Evolutionary conservation across 2,113 vertebrate genomes (phyloP).

Genomic region (Tenebrosternarchus preto): DNA sequence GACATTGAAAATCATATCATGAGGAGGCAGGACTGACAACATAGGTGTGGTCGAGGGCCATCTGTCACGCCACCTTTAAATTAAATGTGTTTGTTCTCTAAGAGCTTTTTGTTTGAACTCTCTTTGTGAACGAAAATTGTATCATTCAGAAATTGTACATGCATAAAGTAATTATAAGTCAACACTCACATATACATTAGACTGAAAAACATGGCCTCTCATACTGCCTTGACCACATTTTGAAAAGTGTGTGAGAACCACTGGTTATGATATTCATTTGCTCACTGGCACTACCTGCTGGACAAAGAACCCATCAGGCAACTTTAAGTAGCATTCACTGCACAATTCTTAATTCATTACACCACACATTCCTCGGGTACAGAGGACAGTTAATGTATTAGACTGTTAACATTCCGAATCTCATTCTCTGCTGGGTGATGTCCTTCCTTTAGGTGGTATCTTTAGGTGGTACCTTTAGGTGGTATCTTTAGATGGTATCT

Average conservation of each 20-base stretch:
- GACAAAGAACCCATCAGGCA: background rate
- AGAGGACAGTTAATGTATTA: background rate
- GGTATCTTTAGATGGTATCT: background rate
- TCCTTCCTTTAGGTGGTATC: background rate
- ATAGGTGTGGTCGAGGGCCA: background rate
- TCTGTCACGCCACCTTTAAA: background rate
- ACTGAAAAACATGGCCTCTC: too few species aligned
- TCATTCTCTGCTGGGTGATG: background rate
- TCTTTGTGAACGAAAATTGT: background rate
- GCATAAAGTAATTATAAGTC: background rate
- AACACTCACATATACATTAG: too few species aligned
- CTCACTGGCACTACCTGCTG: slow-evolving; percentile 42
- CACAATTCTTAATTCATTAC: background rate
- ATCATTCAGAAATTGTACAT: background rate
- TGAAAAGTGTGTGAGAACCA: background rate
- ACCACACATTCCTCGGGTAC: background rate
- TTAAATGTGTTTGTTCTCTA: background rate
- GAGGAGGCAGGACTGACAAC: background rate
- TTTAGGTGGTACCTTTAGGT: background rate
- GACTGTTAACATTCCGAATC: background rate
- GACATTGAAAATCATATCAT: background rate
- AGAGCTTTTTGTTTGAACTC: background rate
- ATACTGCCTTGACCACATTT: too few species aligned
- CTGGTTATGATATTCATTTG: background rate
- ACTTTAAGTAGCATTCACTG: background rate